Evolutionary conservation across 2,113 vertebrate genomes (phyloP).

Genomic region (Burhinus oedicnemus): DNA sequence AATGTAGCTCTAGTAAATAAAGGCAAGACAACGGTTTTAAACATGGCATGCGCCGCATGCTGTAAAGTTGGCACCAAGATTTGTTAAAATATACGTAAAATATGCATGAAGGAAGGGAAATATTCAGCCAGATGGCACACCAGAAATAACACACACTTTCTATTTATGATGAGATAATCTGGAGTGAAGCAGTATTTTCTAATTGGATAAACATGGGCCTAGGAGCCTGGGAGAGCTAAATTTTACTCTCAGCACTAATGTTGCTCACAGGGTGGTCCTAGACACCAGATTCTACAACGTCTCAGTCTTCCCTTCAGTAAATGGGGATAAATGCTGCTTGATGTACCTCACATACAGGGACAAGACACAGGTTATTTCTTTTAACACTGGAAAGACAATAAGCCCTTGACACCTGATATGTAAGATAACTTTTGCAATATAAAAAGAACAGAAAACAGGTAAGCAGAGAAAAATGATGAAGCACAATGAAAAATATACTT

Average conservation of each 20-base stretch:
- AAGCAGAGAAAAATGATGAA: neutral
- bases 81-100: neutral
- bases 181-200: constrained; percentile 31
- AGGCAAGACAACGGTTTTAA: neutral
- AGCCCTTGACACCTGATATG: neutral
- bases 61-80: constrained; percentile 4
- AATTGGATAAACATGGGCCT: constrained; percentile 12
- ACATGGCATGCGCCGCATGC: rapidly evolving
- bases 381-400: neutral
- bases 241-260: neutral
- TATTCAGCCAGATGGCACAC: constrained; percentile 20
- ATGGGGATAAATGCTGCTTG: neutral
- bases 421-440: neutral
- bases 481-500: neutral
- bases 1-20: neutral
- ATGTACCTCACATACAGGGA: neutral
- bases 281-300: neutral
- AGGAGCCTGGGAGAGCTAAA: neutral
- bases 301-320: neutral
- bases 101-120: neutral
- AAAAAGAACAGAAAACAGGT: neutral
- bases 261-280: constrained; percentile 17
- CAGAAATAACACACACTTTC: constrained; percentile 34
- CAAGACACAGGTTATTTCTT: neutral
- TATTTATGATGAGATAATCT: constrained; percentile 29